Base-by-base conservation (phyloP, 2,113 vertebrate genomes). In the Paralichthys olivaceus region DNA sequence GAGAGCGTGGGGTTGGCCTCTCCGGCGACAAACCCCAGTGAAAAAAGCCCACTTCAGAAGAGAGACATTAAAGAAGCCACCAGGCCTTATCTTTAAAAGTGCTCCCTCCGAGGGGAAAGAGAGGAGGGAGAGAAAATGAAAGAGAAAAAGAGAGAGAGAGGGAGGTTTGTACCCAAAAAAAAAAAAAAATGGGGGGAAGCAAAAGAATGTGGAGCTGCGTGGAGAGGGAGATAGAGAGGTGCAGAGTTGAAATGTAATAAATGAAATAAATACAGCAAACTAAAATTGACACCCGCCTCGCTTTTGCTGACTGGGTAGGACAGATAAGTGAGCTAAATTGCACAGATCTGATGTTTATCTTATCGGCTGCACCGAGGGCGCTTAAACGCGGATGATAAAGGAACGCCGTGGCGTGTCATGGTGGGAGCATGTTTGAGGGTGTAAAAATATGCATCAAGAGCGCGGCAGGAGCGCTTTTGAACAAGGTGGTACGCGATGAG, bases 251-350 rank as follows among this genome's bases (percentile, higher is more conserved):
- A 90, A 86, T 79, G 80, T 71, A 88, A 86, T 73, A 82, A 87
- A 90, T 89, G 79, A 90, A 93, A 91, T 90, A 89, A 92, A 93
- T 85, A 90, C 61, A 54, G 82, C 71, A 86, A 91, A 86, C 71
- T 77, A 65, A 92, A 93, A 91, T 88, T 92, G 93, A 94, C 91
- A 93, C 90, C 90, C 91, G 91, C 90, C 86, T 93, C 62, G 87
- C 92, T 90, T 90, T 74, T 91, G 93, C 92, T 93, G 91, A 95
- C 94, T 94, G 94, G 75, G 89, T 86, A 83, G 85, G 86, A 87
- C 85, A 86, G 94, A 95, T 95, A 95, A 95, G 91, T 92, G 90
- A 87, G 90, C 90, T 94, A 94, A 94, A 93, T 94, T 93, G 91
- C 89, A 80, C 12, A 92, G 92, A 94, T 95, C 84, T 78, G 92